These are phyloP conservation scores for Neodon shergylaensis DNA, from an alignment of 2,113 vertebrate genomes.

Conservation along the genomic window DNA sequence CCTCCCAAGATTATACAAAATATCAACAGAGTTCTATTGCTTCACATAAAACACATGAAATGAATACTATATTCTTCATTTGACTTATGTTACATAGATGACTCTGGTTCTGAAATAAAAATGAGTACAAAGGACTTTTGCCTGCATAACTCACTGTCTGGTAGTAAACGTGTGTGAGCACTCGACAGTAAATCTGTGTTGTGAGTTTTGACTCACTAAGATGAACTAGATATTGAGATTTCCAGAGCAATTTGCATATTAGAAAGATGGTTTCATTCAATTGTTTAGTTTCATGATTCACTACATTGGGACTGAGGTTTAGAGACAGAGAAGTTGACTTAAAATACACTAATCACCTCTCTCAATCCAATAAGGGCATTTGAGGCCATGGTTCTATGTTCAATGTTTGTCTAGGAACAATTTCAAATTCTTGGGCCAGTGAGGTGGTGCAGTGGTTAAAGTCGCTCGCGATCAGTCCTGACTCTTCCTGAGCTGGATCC, in stretches of 20 bases:
- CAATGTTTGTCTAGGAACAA: neutral
- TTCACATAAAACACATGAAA: conserved; percentile 35
- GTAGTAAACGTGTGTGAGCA: neutral
- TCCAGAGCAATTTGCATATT: neutral
- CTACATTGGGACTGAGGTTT: neutral
- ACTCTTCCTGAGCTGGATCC: neutral
- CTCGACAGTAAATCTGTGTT: conserved; percentile 6
- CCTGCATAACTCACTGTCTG: neutral
- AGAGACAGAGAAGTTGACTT: neutral
- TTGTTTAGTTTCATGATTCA: conserved; percentile 44
- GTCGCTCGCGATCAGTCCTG: too few relatives aligned
- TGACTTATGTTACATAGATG: neutral
- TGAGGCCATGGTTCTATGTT: conserved; percentile 40
- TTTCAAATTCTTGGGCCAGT: neutral
- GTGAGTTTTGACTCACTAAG: neutral
- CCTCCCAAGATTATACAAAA: neutral
- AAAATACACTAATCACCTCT: neutral
- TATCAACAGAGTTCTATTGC: neutral
- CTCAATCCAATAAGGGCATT: conserved; percentile 14
- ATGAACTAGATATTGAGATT: neutral
- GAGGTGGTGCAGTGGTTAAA: neutral
- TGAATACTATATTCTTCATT: neutral
- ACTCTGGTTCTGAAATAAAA: conserved; percentile 40
- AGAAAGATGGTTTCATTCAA: conserved; percentile 8
- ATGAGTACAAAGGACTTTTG: neutral